Percentiles rank a stretch among this genome's conserved stretches.
phyloP scores from a whole-genome alignment of 2,113 vertebrate species.

The Salminus brasiliensis region DNA sequence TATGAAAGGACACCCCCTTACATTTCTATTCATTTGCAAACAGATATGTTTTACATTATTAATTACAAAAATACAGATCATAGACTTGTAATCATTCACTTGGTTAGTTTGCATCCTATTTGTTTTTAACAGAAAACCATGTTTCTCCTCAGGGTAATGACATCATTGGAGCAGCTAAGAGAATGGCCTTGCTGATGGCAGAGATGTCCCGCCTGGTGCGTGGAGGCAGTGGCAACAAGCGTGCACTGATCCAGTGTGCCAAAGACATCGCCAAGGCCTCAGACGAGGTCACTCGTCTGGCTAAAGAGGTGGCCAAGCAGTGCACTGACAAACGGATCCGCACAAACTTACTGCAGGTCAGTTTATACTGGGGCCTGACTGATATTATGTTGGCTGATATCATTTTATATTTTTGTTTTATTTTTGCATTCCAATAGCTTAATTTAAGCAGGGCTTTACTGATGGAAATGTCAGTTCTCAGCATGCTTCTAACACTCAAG shows the following conservation, averaged over 20 bases:
- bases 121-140: not conserved
- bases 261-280: conserved; percentile 99
- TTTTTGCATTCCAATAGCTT: too few relatives aligned
- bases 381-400: not conserved
- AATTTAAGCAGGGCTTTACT: too few relatives aligned
- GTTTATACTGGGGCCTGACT: not conserved
- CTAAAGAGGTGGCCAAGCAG: conserved; percentile 98
- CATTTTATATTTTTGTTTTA: too few relatives aligned
- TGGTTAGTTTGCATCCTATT: too few relatives aligned
- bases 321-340: conserved; percentile 97
- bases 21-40: not conserved
- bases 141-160: conserved; percentile 86
- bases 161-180: conserved; percentile 96
- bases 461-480: too few relatives aligned
- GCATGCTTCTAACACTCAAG: too few relatives aligned
- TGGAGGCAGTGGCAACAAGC: conserved; percentile 95
- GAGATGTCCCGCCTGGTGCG: conserved; percentile 98
- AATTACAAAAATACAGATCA: not conserved
- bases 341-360: conserved; percentile 96
- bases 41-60: not conserved
- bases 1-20: not conserved
- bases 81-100: too few relatives aligned
- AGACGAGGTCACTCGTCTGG: conserved; percentile 92
- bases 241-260: conserved; percentile 96
- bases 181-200: conserved; percentile 98